A percentile compares a stretch with the other conserved stretches of the same genome.
phyloP scores from a whole-genome alignment of 1,140 invertebrate species.

The Drosophila kohkoa region DNA sequence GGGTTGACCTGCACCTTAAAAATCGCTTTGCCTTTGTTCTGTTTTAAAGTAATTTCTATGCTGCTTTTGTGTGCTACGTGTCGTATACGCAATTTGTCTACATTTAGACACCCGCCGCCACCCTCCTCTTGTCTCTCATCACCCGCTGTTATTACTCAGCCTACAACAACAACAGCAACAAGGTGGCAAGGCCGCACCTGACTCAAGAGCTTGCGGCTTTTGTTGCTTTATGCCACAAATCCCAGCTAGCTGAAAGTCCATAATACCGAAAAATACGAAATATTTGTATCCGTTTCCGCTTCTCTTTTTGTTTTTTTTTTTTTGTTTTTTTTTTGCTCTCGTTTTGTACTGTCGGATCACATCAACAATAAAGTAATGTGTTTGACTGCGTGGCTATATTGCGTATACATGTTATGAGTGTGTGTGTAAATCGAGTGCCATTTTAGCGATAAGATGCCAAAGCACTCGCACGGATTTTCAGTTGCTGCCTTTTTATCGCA shows the following conservation, averaged over 20 bases:
- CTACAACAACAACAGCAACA: background rate
- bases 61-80: constrained; percentile 54
- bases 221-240: constrained; percentile 53
- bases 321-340: background rate
- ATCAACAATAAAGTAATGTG: constrained; percentile 30
- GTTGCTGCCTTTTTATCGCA: background rate
- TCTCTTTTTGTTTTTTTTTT: background rate
- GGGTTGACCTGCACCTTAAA: background rate
- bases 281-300: constrained; percentile 60
- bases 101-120: constrained; percentile 30
- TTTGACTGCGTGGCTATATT: constrained; percentile 5
- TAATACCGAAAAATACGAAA: constrained; percentile 60
- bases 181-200: constrained; percentile 13
- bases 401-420: constrained; percentile 4
- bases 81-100: constrained; percentile 63
- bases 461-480: constrained; percentile 36
- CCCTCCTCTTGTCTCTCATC: background rate
- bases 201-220: constrained; percentile 36
- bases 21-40: constrained; percentile 32
- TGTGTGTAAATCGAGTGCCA: constrained; percentile 21
- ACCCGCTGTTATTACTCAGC: background rate
- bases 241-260: constrained; percentile 55
- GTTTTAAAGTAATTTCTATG: constrained; percentile 58
- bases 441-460: constrained; percentile 39
- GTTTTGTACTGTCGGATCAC: constrained; percentile 3